phyloP scores from a whole-genome alignment of 2,113 vertebrate species.

The Benitochromis conjunctus region DNA sequence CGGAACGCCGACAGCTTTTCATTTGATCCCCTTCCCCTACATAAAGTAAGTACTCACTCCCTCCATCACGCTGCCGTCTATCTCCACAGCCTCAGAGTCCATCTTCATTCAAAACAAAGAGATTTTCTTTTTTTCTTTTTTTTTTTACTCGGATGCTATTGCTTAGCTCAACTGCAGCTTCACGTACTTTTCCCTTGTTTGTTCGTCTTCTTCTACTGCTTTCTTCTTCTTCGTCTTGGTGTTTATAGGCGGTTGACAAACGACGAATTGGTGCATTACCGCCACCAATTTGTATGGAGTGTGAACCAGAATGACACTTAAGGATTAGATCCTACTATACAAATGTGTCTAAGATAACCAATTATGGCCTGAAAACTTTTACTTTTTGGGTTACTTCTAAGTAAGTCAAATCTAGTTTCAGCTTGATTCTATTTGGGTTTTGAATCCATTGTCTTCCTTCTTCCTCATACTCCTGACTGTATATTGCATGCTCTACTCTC shows the following conservation, averaged over 20 bases:
- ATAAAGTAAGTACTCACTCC: conserved; percentile 79
- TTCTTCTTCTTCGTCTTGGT: background rate
- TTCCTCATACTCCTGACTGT: background rate
- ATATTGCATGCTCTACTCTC: background rate
- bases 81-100: conserved; percentile 72
- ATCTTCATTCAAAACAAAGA: conserved; percentile 30
- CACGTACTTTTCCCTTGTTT: background rate
- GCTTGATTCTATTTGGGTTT: background rate
- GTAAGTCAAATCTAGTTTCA: background rate
- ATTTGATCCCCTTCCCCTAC: no score
- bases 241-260: background rate
- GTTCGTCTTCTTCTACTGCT: no score
- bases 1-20: background rate
- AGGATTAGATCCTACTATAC: background rate
- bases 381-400: background rate
- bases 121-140: no score
- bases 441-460: background rate
- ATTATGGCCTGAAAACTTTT: background rate
- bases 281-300: background rate
- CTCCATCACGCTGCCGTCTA: conserved; percentile 93
- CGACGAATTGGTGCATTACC: background rate
- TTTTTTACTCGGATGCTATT: background rate
- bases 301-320: background rate
- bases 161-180: background rate
- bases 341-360: background rate